Evolutionary conservation across 2,888 invertebrate genomes (phyloP).

Genomic region (Mythimna pallens): DNA sequence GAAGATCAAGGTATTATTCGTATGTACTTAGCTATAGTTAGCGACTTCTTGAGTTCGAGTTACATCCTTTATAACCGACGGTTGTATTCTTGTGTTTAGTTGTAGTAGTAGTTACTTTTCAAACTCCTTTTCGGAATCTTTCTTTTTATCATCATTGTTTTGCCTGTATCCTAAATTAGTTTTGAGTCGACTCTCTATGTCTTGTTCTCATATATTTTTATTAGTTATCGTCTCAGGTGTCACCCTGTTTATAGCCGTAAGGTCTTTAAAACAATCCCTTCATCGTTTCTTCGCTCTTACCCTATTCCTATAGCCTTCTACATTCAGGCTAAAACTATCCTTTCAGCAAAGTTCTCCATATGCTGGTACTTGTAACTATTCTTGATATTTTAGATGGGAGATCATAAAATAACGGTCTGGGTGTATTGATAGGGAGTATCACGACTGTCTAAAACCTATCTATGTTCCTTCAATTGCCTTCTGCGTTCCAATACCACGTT

Average conservation of each 20-base stretch:
- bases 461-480: too few relatives aligned
- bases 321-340: neutral
- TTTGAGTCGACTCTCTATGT: neutral
- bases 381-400: too few relatives aligned
- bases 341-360: neutral
- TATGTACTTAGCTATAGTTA: slow-evolving; percentile 16
- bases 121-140: neutral
- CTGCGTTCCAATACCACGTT: too few relatives aligned
- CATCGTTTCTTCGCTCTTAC: neutral
- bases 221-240: neutral
- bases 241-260: neutral
- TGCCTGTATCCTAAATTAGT: neutral
- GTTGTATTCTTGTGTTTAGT: neutral
- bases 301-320: neutral
- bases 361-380: too few relatives aligned
- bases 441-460: too few relatives aligned
- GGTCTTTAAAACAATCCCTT: neutral
- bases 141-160: neutral
- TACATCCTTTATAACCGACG: slow-evolving; percentile 13
- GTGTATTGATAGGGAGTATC: too few relatives aligned
- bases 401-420: too few relatives aligned
- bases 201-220: neutral
- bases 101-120: neutral
- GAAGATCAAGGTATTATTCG: slow-evolving; percentile 62
- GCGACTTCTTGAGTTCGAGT: neutral